Percentiles rank a stretch among this genome's conserved stretches.
Conservation (phyloP, 2,113 vertebrate species). For the Neogale vison region DNA sequence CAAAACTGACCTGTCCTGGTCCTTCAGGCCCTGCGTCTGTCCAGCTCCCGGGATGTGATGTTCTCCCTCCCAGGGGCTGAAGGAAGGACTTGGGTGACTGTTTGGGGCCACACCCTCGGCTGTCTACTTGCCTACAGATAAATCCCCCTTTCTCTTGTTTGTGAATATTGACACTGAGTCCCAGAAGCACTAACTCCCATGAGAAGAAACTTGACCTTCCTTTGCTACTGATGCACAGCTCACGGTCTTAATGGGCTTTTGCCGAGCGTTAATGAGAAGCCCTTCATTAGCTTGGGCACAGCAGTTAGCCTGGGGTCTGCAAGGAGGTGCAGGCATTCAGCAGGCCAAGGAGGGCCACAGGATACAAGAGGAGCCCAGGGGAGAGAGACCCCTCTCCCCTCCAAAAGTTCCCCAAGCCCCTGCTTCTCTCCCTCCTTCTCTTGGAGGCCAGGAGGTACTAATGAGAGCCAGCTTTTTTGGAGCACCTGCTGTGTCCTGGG, state of each 20-base stretch:
- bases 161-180: neutral
- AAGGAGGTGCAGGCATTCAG: neutral
- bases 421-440: neutral
- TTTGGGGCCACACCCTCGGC: neutral
- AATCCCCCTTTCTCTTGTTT: neutral
- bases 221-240: neutral
- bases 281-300: neutral
- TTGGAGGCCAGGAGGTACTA: neutral
- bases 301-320: neutral
- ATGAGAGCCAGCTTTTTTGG: neutral
- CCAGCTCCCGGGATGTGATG: accelerated
- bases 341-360: neutral
- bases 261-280: neutral
- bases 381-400: neutral
- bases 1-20: neutral
- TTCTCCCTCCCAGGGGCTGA: neutral
- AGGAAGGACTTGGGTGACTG: too few relatives aligned
- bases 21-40: neutral
- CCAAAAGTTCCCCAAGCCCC: neutral
- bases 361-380: accelerated
- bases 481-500: accelerated
- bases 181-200: neutral
- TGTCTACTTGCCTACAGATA: neutral
- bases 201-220: conserved; percentile 41
- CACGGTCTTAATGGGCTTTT: conserved; percentile 17